phyloP scores from a whole-genome alignment of 2,888 invertebrate genomes.

The Heliconius sara region DNA sequence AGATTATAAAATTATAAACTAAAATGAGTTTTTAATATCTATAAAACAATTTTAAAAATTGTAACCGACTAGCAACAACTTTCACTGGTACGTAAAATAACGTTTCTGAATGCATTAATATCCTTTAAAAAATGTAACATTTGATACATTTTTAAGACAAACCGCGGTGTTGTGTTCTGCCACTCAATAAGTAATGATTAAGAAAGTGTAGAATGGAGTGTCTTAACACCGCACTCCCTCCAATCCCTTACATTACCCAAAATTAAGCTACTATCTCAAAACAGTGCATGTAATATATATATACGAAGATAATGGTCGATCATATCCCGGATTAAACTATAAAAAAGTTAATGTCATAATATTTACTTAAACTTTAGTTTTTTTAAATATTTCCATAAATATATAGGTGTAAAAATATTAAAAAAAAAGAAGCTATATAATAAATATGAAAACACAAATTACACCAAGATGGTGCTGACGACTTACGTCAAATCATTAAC shows the following conservation, averaged over 20 bases:
- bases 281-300: background rate
- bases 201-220: background rate
- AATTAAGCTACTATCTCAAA: background rate
- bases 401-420: background rate
- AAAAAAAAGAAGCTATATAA: background rate
- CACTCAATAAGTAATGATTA: background rate
- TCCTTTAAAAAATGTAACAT: background rate
- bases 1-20: constrained; percentile 1
- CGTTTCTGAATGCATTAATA: background rate
- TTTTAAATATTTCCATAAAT: background rate
- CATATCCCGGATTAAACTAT: background rate
- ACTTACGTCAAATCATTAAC: background rate
- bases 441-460: background rate
- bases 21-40: background rate
- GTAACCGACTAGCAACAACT: constrained; percentile 25
- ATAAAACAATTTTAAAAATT: constrained; percentile 2
- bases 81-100: constrained; percentile 17
- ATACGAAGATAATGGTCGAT: background rate
- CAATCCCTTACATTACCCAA: background rate
- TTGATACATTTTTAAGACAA: background rate
- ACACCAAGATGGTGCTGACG: background rate
- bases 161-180: background rate
- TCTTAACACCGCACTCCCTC: background rate
- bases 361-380: background rate
- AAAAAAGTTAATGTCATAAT: background rate